Conservation (phyloP, 2,888 invertebrate genomes). For the Drosophila ezoana region DNA sequence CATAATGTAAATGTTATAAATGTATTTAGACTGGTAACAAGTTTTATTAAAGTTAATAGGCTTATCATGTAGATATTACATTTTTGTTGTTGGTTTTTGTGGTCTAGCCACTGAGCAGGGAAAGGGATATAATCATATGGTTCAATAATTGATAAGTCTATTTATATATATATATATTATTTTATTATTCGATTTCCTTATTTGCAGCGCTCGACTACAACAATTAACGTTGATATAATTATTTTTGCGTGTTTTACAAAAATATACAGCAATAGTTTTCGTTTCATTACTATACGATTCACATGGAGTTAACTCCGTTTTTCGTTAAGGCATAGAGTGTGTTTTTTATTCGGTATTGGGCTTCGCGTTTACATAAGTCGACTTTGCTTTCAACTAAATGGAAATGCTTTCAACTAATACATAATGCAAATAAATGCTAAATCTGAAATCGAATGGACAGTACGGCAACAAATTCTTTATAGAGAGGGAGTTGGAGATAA, state of each 20-base stretch:
- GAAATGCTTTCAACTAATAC: slow-evolving; percentile 13
- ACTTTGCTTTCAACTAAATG: slow-evolving; percentile 31
- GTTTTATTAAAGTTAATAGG: slow-evolving; percentile 28
- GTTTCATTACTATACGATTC: slow-evolving; percentile 19
- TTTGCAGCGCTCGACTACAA: slow-evolving; percentile 36
- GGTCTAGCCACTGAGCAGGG: slow-evolving; percentile 59
- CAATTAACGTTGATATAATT: slow-evolving; percentile 58
- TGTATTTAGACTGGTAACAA: slow-evolving; percentile 31
- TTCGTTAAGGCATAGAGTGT: slow-evolving; percentile 52
- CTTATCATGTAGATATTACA: slow-evolving; percentile 37
- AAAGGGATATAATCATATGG: slow-evolving; percentile 28
- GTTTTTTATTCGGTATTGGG: slow-evolving; percentile 12
- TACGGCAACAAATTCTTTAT: background rate
- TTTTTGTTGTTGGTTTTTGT: slow-evolving; percentile 29
- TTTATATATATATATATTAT: slow-evolving; percentile 12
- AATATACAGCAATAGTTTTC: slow-evolving; percentile 55
- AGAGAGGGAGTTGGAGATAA: background rate
- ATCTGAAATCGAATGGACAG: background rate
- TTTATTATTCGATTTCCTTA: slow-evolving; percentile 59
- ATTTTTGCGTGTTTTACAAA: slow-evolving; percentile 54
- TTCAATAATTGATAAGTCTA: slow-evolving; percentile 20
- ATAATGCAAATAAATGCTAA: background rate
- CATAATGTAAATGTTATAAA: background rate
- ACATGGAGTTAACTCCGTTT: slow-evolving; percentile 22
- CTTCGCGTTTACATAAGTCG: slow-evolving; percentile 4